Percentiles rank a stretch among this genome's conserved stretches.
Evolutionary conservation across 2,113 vertebrate genomes (phyloP).

Genomic region (Hemibagrus wyckioides): DNA sequence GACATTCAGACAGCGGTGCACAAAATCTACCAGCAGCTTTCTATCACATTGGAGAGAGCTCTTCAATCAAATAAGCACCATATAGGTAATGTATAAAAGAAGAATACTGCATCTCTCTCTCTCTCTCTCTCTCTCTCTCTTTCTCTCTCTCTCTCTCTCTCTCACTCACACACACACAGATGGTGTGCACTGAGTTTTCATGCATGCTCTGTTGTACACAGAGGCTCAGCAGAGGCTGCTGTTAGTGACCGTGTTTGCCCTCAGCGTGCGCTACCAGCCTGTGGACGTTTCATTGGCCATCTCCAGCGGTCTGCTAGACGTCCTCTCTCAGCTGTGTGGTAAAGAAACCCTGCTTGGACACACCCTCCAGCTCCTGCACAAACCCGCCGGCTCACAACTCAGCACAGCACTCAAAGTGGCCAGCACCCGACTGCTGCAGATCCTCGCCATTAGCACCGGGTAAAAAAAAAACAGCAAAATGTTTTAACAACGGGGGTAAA

Average conservation of each 20-base stretch:
- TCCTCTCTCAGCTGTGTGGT: conserved; percentile 92
- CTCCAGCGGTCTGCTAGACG: conserved; percentile 91
- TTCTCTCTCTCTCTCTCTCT: background rate
- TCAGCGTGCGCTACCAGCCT: conserved; percentile 96
- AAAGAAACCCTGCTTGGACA: conserved; percentile 95
- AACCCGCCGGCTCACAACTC: conserved; percentile 91
- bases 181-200: background rate
- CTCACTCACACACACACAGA: background rate
- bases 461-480: conserved; percentile 53
- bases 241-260: conserved; percentile 93
- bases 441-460: conserved; percentile 97
- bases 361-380: conserved; percentile 89
- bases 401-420: conserved; percentile 96
- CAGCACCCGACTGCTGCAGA: conserved; percentile 92
- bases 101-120: background rate
- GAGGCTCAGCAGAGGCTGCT: conserved; percentile 97
- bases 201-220: conserved; percentile 59
- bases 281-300: conserved; percentile 95
- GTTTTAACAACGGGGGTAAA: background rate
- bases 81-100: conserved; percentile 79
- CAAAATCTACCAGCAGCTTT: conserved; percentile 97
- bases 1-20: conserved; percentile 96
- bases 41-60: conserved; percentile 87
- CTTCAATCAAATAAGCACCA: conserved; percentile 80
- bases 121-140: no score